A percentile compares a stretch with the other conserved stretches of the same genome.
phyloP scores from a whole-genome alignment of 2,888 invertebrate species.

The Trimorus sp. region DNA sequence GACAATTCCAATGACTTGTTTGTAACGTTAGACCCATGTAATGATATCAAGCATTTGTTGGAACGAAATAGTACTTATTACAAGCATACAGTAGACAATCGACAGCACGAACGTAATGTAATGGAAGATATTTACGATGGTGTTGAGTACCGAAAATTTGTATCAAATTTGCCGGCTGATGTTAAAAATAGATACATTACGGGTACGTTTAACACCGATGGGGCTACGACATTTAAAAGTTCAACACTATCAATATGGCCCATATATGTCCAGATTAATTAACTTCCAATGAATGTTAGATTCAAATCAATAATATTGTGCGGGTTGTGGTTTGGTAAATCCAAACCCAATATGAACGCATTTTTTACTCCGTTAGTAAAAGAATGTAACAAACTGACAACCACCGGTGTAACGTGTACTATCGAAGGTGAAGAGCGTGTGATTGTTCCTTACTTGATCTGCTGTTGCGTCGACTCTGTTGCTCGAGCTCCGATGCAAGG shows the following conservation, averaged over 20 bases:
- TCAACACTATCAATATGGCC: conserved; percentile 13
- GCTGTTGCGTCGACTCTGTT: conserved; percentile 46
- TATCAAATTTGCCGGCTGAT: not conserved
- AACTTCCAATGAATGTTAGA: conserved; percentile 9
- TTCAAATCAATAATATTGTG: not conserved
- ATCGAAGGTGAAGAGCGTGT: conserved; percentile 4
- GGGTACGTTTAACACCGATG: conserved; percentile 10
- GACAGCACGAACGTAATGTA: not conserved
- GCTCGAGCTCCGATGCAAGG: conserved; percentile 39
- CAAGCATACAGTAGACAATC: not conserved
- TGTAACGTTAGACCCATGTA: not conserved
- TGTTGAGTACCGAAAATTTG: conserved; percentile 5
- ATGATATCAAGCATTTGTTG: conserved; percentile 2
- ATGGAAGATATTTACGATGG: conserved; percentile 14
- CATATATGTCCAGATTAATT: conserved; percentile 9
- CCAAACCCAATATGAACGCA: conserved; percentile 17
- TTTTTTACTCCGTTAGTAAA: conserved; percentile 11
- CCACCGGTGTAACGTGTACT: conserved; percentile 9
- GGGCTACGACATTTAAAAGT: conserved; percentile 18
- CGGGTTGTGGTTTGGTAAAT: conserved; percentile 16
- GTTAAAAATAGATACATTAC: conserved; percentile 9
- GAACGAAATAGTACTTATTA: conserved; percentile 1
- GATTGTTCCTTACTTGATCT: conserved; percentile 14
- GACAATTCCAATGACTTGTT: not conserved
- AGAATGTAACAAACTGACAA: conserved; percentile 14